A percentile compares a stretch with the other conserved stretches of the same genome.
Conservation (phyloP, 2,797 vertebrate genomes). For the Sebastes taczanowskii region DNA sequence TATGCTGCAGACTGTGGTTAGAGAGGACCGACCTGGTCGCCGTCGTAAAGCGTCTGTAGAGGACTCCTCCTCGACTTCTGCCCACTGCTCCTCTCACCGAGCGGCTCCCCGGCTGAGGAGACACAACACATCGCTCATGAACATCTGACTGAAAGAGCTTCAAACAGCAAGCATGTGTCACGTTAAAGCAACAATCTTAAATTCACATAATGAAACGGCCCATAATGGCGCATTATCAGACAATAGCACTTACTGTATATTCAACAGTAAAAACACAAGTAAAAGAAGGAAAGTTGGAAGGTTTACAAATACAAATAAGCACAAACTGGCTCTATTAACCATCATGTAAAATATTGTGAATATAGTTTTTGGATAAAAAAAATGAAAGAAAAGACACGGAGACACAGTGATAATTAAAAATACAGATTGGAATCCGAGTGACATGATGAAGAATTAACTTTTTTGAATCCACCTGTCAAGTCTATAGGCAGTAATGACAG, state of each 20-base stretch:
- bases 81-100: constrained; percentile 71
- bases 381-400: no score
- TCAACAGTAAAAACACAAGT: background rate
- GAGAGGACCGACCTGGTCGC: constrained; percentile 87
- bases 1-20: background rate
- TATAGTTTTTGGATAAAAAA: background rate
- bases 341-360: background rate
- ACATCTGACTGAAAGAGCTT: background rate
- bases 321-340: background rate
- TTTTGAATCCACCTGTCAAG: background rate
- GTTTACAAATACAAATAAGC: background rate
- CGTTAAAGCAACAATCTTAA: background rate
- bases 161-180: background rate
- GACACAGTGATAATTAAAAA: background rate
- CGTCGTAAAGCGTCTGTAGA: constrained; percentile 87
- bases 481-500: background rate
- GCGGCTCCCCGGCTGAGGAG: constrained; percentile 72
- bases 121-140: constrained; percentile 19
- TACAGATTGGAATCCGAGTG: background rate
- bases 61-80: constrained; percentile 87
- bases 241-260: background rate
- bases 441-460: background rate
- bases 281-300: background rate
- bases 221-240: background rate
- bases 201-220: background rate